A percentile compares a stretch with the other conserved stretches of the same genome.
Conservation (phyloP, 2,797 vertebrate species). For the Menidia menidia region DNA sequence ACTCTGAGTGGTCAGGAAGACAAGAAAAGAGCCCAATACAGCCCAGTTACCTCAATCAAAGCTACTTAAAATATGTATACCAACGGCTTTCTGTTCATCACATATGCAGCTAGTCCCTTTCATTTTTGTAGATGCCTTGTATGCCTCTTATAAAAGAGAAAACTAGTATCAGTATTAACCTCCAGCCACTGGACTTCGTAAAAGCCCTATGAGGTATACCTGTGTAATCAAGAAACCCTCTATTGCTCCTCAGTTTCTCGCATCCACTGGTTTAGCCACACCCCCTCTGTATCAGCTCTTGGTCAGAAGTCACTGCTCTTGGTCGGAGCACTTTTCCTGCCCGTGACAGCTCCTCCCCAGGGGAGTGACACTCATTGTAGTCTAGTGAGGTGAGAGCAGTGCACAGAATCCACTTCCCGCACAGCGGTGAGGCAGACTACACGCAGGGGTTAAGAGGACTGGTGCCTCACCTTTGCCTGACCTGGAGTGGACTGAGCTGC, state of each 20-base stretch:
- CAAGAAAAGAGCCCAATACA: too few species aligned
- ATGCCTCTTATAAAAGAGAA: too few species aligned
- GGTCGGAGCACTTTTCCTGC: conserved; percentile 60
- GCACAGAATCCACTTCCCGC: conserved; percentile 76
- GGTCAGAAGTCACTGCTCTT: conserved; percentile 44
- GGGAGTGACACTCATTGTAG: conserved; percentile 87
- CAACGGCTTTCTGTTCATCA: too few species aligned
- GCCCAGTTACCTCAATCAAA: too few species aligned
- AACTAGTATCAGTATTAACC: too few species aligned
- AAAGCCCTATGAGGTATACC: conserved; percentile 38
- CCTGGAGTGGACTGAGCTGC: conserved; percentile 80
- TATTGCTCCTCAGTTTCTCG: neutral
- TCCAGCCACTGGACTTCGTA: conserved; percentile 52
- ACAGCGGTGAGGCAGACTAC: conserved; percentile 59
- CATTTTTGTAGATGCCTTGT: too few species aligned
- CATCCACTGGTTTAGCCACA: conserved; percentile 28
- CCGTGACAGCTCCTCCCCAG: conserved; percentile 85
- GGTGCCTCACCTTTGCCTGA: conserved; percentile 84
- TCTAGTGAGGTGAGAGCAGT: conserved; percentile 78
- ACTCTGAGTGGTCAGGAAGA: too few species aligned
- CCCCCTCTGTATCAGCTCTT: conserved; percentile 20
- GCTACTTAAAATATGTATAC: too few species aligned
- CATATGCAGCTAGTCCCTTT: too few species aligned
- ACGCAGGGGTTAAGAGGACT: conserved; percentile 62
- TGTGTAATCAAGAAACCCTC: too few species aligned